Evolutionary conservation across 2,113 vertebrate species (phyloP).

Genomic region (Eclectus roratus): DNA sequence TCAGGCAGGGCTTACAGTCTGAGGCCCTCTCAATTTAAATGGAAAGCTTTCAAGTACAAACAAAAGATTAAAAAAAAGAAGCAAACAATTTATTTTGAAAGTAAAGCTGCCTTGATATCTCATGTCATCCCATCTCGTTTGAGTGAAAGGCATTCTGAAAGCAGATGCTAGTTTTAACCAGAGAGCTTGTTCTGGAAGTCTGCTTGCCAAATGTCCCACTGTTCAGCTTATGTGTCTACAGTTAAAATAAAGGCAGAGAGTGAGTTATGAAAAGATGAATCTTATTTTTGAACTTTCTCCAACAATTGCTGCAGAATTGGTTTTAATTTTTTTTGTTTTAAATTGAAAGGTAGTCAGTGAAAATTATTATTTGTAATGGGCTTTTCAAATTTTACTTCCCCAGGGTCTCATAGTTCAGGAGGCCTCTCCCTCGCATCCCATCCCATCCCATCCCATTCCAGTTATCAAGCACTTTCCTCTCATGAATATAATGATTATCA

Average conservation of each 20-base stretch:
- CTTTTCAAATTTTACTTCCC: neutral
- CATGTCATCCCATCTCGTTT: neutral
- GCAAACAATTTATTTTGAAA: conserved; percentile 38
- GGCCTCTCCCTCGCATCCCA: neutral
- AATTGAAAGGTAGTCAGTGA: neutral
- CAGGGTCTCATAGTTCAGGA: neutral
- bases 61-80: neutral
- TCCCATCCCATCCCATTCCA: neutral
- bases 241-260: conserved; percentile 15
- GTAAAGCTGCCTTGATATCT: conserved; percentile 37
- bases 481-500: conserved; percentile 18
- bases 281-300: conserved; percentile 30
- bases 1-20: neutral
- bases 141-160: conserved; percentile 39
- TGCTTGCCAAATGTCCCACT: conserved; percentile 55
- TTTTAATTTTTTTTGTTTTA: conserved; percentile 7
- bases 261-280: neutral
- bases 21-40: neutral
- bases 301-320: neutral
- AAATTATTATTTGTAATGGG: neutral
- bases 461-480: neutral
- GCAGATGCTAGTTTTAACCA: conserved; percentile 28
- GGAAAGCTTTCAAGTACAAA: neutral
- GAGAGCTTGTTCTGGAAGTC: neutral
- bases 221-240: neutral